Evolutionary conservation across 1,140 invertebrate species (phyloP), one percentile per base, ranked within the genome.

Genomic region (Contarinia nasturtii): DNA sequence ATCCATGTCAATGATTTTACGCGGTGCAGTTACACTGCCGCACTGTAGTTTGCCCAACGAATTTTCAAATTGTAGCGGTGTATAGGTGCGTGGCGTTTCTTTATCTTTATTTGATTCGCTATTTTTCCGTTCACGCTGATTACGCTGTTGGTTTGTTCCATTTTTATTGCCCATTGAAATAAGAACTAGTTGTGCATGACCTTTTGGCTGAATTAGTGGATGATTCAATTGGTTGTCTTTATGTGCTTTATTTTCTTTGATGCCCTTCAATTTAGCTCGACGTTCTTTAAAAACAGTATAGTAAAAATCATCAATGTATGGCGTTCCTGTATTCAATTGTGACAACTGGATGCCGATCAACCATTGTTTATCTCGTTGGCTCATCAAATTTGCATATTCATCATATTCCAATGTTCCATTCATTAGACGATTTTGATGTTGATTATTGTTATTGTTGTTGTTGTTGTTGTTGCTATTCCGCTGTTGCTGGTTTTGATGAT

Each of bases 1-100:
- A 52, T 87, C 80, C 60, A 91, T 78, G 58, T 91, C 86, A 53
- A 91, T 90, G 44, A 94, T 86, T 67, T 90, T 89, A n/a, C 90
- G 70, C 0, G 90, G 90, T 34, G 87, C 87, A 34, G 86, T 90
- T 20, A 94, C 85, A 59, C 86, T 91, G 36, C 86, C 82, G 49
- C 81, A 80, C 74, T 87, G 81, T 33, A 90, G 64, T 64, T 88
- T 85, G 45, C 87, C 87, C 15, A 95, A 66, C 1, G 89, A 92
- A 59, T 91, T 91, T 67, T 93, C 89, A 67, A 93, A 92, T 55
- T 90, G 86, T 41, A 80, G 63, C 10, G 86, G 83, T 2, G 79
- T 77, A 52, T 84, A 86, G 0, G 75, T 65, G 33, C 72, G 64
- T 27, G 70, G 73, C 47, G 65, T 68, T 10, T 68, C 67, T 51